Base-by-base conservation (phyloP, 2,113 vertebrate species). In the Caranx melampygus region DNA sequence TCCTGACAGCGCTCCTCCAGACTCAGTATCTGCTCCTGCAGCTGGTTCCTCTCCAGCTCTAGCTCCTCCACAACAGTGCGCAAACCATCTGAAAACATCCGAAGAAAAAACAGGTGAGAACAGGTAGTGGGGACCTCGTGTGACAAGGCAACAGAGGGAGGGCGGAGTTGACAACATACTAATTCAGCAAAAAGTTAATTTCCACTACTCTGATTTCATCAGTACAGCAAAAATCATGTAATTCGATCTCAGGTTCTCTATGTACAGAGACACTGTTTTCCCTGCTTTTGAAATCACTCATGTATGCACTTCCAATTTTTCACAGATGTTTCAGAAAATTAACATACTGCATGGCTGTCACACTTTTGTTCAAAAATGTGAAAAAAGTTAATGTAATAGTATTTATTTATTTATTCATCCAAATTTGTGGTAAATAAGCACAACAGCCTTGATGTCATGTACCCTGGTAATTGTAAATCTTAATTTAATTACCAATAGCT, bases 1-100 rank as follows among this genome's bases (percentile, higher is more conserved):
- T 96, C 95, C 61, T 96, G 96, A 74, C 96, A 97, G 49, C 94
- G 95, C 66, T 97, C 96, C 84, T 98, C 97, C 64, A 98, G 90
- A 4, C 92, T 94, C 54, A 97, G 91, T 31, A 98, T 98, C 91
- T 98, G 97, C 79, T 98, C 97, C 93, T 98, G 97, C 44, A 98
- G 93, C 13, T 97, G 96, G 92, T 98, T 98, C 81, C 97, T 94
- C 75, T 98, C 97, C 78, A 97, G 85, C 93, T 98, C 97, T 89
- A 98, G 78, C 73, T 97, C 96, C 83, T 97, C 96, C 35, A 98
- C 96, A 5, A 98, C 96, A 0, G 96, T 95, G 54, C 95, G 94
- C 65, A 98, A 83, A 52, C 97, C 97, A 88, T 80, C 92, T 93
- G 73, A 1, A 67, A 64, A 8, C 35, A 44, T 5, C 51, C 52